Evolutionary conservation across 2,888 invertebrate species (phyloP).

Genomic region (Clistopyga incitator): DNA sequence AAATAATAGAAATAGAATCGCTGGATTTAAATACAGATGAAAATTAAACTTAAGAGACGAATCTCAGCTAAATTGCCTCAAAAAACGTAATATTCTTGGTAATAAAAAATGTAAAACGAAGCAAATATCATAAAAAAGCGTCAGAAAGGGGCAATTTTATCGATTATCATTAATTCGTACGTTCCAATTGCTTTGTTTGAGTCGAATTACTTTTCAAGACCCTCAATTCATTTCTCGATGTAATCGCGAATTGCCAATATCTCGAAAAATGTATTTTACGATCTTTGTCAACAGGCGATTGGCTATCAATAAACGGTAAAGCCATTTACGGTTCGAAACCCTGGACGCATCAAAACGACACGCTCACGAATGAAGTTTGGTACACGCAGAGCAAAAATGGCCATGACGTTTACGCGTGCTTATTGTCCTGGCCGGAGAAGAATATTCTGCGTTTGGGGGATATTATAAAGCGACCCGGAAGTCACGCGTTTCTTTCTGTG

Average conservation of each 20-base stretch:
- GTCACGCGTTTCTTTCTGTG: conserved; percentile 27
- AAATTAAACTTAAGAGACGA: too few relatives aligned
- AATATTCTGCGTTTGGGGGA: conserved; percentile 86
- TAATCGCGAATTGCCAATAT: background rate
- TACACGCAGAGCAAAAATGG: conserved; percentile 86
- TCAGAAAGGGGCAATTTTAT: too few relatives aligned
- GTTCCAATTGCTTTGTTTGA: background rate
- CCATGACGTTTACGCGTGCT: conserved; percentile 87
- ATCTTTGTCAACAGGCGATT: conserved; percentile 82
- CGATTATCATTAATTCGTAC: background rate
- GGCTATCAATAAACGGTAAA: conserved; percentile 94
- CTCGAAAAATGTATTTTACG: background rate
- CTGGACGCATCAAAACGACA: conserved; percentile 94
- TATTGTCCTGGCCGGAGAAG: conserved; percentile 89
- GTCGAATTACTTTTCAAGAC: background rate
- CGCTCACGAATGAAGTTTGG: conserved; percentile 90
- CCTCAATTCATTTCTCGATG: background rate
- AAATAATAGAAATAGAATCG: too few relatives aligned
- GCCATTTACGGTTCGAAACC: conserved; percentile 93
- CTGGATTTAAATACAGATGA: too few relatives aligned
- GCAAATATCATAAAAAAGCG: too few relatives aligned
- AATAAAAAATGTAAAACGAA: too few relatives aligned
- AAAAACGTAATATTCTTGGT: too few relatives aligned
- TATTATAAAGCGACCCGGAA: conserved; percentile 76
- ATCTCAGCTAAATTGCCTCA: too few relatives aligned